Evolutionary conservation across 1,140 invertebrate species (phyloP).

Genomic region (Pseudomyrmex concolor): DNA sequence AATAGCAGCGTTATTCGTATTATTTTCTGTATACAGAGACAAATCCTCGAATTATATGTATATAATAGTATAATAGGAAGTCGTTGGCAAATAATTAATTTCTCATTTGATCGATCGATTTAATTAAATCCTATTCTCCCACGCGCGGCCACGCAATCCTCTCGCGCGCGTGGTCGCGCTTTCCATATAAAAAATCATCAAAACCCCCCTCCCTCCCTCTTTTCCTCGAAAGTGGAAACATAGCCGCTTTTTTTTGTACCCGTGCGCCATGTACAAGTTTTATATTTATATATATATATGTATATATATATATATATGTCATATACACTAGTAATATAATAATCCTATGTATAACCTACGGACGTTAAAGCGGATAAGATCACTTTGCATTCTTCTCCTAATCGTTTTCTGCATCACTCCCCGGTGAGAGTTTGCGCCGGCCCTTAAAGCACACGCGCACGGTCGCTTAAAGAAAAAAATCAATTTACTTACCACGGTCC

Average conservation of each 20-base stretch:
- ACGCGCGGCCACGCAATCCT: slow-evolving; percentile 2
- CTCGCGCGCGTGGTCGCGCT: slow-evolving; percentile 46
- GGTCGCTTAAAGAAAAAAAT: neutral
- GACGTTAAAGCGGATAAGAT: slow-evolving; percentile 81
- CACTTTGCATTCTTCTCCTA: slow-evolving; percentile 76
- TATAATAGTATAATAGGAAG: neutral
- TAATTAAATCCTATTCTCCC: slow-evolving; percentile 55
- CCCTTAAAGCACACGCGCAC: slow-evolving; percentile 46
- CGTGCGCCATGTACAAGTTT: slow-evolving; percentile 73
- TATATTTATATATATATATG: too few species aligned
- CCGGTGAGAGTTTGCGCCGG: slow-evolving; percentile 29
- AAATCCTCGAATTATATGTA: too few species aligned
- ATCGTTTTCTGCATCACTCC: slow-evolving; percentile 41
- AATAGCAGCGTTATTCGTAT: too few species aligned
- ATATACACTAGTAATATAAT: slow-evolving; percentile 76
- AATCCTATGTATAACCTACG: slow-evolving; percentile 75
- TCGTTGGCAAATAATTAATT: slow-evolving; percentile 54
- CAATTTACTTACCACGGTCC: neutral
- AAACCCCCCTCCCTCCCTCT: slow-evolving; percentile 26
- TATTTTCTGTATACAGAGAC: too few species aligned
- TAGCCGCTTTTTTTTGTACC: slow-evolving; percentile 70
- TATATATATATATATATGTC: too few species aligned
- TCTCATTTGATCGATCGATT: slow-evolving; percentile 40
- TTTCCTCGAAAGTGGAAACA: slow-evolving; percentile 72
- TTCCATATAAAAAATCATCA: slow-evolving; percentile 61